A percentile compares a stretch with the other conserved stretches of the same genome.
These are phyloP conservation scores for Cricetomys ansorgei DNA, from an alignment of 2,113 vertebrate species.

Conservation along the genomic window DNA sequence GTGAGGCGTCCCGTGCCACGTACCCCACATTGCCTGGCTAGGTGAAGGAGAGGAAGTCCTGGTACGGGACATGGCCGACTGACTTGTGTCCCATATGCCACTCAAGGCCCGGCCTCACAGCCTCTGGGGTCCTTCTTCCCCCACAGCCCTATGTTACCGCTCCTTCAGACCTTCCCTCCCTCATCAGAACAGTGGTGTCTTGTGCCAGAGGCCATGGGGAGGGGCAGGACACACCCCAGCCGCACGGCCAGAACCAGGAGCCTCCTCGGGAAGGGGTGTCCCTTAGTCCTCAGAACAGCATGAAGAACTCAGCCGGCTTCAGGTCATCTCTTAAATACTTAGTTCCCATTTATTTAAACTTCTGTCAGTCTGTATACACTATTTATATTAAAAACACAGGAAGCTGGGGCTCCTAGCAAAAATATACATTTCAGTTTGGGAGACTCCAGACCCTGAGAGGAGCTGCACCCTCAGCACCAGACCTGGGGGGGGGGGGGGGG, in stretches of 20 bases:
- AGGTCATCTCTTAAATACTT: conserved; percentile 87
- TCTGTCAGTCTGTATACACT: conserved; percentile 84
- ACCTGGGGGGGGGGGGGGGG: not conserved
- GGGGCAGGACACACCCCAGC: not conserved
- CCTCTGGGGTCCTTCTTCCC: no score
- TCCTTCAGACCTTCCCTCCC: no score
- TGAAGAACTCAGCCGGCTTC: not conserved
- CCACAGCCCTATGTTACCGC: no score
- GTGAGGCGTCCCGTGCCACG: not conserved
- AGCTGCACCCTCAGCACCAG: conserved; percentile 65
- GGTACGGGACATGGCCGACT: no score
- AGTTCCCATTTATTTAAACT: conserved; percentile 88
- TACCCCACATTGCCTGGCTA: no score
- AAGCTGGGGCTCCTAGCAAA: conserved; percentile 89
- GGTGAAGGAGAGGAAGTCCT: not conserved
- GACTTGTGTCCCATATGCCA: not conserved
- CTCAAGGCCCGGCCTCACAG: not conserved
- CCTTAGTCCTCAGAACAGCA: not conserved
- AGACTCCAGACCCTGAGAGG: conserved; percentile 77
- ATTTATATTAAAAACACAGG: conserved; percentile 90
- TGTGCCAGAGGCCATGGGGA: no score
- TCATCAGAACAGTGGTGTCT: not conserved
- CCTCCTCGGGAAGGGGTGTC: not conserved
- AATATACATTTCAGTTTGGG: conserved; percentile 90
- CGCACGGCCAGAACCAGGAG: not conserved